A percentile compares a stretch with the other conserved stretches of the same genome.
Conservation (phyloP, 1,140 invertebrate species). For the Grapholita molesta region DNA sequence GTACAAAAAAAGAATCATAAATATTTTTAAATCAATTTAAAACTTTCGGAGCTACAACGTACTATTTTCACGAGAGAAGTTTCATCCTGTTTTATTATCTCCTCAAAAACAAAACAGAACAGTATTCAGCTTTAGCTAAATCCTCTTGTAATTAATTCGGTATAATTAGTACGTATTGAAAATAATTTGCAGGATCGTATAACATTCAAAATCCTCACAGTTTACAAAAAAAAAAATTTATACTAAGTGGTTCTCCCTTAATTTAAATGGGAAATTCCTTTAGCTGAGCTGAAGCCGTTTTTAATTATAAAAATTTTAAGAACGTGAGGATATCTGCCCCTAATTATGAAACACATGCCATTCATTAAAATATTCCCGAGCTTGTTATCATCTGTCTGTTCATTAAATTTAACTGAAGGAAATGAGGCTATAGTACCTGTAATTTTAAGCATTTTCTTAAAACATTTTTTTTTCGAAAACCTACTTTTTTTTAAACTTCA, state of each 20-base stretch:
- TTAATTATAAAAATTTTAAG: not conserved
- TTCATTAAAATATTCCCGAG: not conserved
- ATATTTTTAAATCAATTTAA: too few species aligned
- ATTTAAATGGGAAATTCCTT: too few species aligned
- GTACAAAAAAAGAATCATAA: too few species aligned
- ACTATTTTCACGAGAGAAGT: too few species aligned
- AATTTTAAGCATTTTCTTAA: not conserved
- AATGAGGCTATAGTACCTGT: not conserved
- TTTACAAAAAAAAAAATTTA: not conserved
- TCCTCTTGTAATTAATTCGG: too few species aligned
- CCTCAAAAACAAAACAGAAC: too few species aligned
- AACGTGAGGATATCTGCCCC: not conserved
- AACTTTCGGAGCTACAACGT: too few species aligned
- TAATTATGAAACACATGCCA: slow-evolving; percentile 6
- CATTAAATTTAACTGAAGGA: not conserved
- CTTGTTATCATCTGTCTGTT: slow-evolving; percentile 7
- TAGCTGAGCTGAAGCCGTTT: not conserved
- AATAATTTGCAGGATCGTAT: not conserved
- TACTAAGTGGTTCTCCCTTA: too few species aligned
- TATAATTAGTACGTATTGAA: not conserved
- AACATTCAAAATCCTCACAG: not conserved
- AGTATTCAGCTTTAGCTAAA: too few species aligned
- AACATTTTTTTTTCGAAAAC: too few species aligned
- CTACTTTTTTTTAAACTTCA: too few species aligned
- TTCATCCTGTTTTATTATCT: too few species aligned